phyloP scores from a whole-genome alignment of 1,140 invertebrate genomes.

The Trypoxylus dichotomus region DNA sequence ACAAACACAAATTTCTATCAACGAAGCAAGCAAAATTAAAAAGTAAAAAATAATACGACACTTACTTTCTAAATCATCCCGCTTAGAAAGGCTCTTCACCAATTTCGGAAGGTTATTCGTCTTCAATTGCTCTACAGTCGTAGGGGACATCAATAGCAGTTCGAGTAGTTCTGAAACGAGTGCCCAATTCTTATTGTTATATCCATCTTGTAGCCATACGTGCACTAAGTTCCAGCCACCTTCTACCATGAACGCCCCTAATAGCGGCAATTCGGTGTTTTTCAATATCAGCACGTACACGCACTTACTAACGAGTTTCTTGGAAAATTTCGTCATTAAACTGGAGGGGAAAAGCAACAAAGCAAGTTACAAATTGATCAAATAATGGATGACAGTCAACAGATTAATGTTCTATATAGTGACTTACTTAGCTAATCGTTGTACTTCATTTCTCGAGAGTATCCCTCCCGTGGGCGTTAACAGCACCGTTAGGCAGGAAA shows the following conservation, averaged over 20 bases:
- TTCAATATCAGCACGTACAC: slow-evolving; percentile 93
- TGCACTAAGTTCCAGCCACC: slow-evolving; percentile 90
- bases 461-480: slow-evolving; percentile 83
- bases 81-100: slow-evolving; percentile 85
- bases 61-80: slow-evolving; percentile 76
- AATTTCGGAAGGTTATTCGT: slow-evolving; percentile 89
- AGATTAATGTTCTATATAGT: neutral
- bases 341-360: slow-evolving; percentile 62
- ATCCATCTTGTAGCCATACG: slow-evolving; percentile 85
- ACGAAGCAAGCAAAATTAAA: no score
- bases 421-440: slow-evolving; percentile 72
- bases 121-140: slow-evolving; percentile 86
- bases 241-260: slow-evolving; percentile 85
- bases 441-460: slow-evolving; percentile 81
- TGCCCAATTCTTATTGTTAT: slow-evolving; percentile 80
- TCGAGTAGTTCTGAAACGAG: slow-evolving; percentile 83
- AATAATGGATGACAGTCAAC: no score
- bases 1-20: no score
- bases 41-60: slow-evolving; percentile 28
- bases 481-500: slow-evolving; percentile 83
- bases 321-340: slow-evolving; percentile 94
- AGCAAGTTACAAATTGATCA: neutral
- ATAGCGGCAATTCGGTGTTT: slow-evolving; percentile 79
- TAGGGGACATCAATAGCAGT: slow-evolving; percentile 80
- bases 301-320: slow-evolving; percentile 93